phyloP scores from a whole-genome alignment of 2,888 invertebrate species.

The Prenolepis imparis region DNA sequence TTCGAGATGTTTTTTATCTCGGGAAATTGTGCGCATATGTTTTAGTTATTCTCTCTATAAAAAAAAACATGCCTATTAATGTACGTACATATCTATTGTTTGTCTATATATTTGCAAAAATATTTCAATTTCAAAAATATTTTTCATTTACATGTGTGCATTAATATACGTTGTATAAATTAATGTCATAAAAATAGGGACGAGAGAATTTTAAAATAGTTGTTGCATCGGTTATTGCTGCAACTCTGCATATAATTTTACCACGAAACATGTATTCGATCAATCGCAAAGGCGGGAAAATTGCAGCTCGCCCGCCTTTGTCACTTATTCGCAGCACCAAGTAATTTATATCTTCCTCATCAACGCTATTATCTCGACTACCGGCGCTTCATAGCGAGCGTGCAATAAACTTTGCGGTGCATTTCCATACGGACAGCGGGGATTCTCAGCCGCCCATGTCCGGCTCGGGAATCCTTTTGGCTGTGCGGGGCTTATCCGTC shows the following conservation, averaged over 20 bases:
- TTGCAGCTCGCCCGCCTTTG: constrained; percentile 24
- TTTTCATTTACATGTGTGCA: neutral
- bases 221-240: neutral
- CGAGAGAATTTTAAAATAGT: constrained; percentile 1
- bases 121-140: neutral
- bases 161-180: neutral
- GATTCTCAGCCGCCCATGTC: constrained; percentile 61
- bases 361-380: constrained; percentile 49
- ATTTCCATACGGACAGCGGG: constrained; percentile 63
- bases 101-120: neutral
- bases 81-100: no score
- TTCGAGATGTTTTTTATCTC: neutral
- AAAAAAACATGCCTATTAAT: neutral
- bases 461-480: constrained; percentile 63
- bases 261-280: constrained; percentile 16
- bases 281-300: constrained; percentile 27
- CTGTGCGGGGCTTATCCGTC: constrained; percentile 53
- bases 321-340: constrained; percentile 43
- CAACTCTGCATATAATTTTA: neutral
- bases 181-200: neutral
- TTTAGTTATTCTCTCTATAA: neutral
- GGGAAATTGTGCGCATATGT: neutral
- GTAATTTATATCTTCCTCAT: constrained; percentile 58
- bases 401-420: constrained; percentile 50
- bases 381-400: constrained; percentile 45